phyloP scores from a whole-genome alignment of 2,113 vertebrate genomes.

The Heloderma charlesbogerti region DNA sequence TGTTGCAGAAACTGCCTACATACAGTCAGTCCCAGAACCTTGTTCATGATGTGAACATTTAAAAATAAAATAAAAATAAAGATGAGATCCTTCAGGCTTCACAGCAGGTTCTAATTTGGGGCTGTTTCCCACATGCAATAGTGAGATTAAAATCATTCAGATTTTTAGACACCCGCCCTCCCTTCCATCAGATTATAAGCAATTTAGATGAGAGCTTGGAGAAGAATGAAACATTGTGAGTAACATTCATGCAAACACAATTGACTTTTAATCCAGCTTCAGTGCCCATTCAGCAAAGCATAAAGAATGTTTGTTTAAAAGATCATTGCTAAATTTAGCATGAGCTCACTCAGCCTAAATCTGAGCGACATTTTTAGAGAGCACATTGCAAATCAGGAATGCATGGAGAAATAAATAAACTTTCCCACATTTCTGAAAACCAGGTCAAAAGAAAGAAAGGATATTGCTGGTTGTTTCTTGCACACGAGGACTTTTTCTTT shows the following conservation, averaged over 20 bases:
- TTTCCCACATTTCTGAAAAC: conserved; percentile 91
- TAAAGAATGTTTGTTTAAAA: conserved; percentile 81
- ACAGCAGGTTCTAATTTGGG: rapidly evolving
- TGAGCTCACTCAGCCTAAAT: conserved; percentile 77
- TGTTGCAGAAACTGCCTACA: not conserved
- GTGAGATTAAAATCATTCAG: not conserved
- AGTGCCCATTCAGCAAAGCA: conserved; percentile 69
- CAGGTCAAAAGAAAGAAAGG: conserved; percentile 64
- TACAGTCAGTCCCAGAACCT: not conserved
- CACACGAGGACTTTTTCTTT: conserved; percentile 16
- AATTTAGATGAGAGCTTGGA: conserved; percentile 52
- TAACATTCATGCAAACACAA: conserved; percentile 44
- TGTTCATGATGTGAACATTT: not conserved
- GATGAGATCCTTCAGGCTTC: not conserved
- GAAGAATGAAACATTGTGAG: conserved; percentile 51
- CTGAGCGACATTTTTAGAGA: conserved; percentile 81
- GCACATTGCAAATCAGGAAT: conserved; percentile 92
- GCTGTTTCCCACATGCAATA: conserved; percentile 8
- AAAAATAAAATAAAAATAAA: not conserved
- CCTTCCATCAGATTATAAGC: conserved; percentile 44
- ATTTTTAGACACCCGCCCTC: not conserved
- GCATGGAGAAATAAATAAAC: conserved; percentile 96
- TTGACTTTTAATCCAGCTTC: conserved; percentile 58
- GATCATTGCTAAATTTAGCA: conserved; percentile 89
- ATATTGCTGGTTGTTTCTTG: conserved; percentile 81